These are phyloP conservation scores for Petrophora chlorosata DNA, from an alignment of 2,888 invertebrate species.

Conservation along the genomic window DNA sequence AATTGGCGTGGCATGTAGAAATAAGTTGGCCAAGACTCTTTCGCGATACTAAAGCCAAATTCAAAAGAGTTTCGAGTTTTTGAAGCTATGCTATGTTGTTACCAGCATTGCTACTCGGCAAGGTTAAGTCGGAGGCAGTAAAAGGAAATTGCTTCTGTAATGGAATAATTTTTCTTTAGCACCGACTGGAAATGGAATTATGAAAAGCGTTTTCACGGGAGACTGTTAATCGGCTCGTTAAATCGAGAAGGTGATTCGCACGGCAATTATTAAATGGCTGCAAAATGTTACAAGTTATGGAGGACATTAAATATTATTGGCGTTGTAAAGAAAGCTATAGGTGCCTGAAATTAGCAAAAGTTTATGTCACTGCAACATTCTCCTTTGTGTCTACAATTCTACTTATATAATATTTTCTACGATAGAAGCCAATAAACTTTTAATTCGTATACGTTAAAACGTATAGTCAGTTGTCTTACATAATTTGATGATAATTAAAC, in stretches of 20 bases:
- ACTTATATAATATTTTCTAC: too few species aligned
- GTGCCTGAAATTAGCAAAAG: background rate
- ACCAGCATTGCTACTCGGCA: constrained; percentile 45
- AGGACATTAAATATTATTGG: constrained; percentile 4
- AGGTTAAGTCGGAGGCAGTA: constrained; percentile 56
- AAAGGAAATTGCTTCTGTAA: constrained; percentile 63
- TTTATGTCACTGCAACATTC: background rate
- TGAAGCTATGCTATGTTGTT: constrained; percentile 57
- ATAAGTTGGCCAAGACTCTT: constrained; percentile 42
- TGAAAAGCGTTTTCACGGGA: constrained; percentile 39
- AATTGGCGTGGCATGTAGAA: constrained; percentile 5
- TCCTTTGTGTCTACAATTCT: too few species aligned
- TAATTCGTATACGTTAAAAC: too few species aligned
- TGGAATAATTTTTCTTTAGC: constrained; percentile 59
- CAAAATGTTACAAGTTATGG: constrained; percentile 15
- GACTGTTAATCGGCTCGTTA: constrained; percentile 38
- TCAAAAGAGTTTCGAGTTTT: constrained; percentile 72
- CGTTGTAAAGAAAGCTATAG: background rate
- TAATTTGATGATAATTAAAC: too few species aligned
- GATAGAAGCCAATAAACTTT: too few species aligned
- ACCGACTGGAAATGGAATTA: constrained; percentile 47
- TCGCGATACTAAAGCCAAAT: constrained; percentile 72
- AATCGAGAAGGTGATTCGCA: constrained; percentile 16
- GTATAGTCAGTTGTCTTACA: too few species aligned
- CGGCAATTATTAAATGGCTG: constrained; percentile 12